Evolutionary conservation across 2,113 vertebrate genomes (phyloP).

Genomic region (Cyanistes caeruleus): DNA sequence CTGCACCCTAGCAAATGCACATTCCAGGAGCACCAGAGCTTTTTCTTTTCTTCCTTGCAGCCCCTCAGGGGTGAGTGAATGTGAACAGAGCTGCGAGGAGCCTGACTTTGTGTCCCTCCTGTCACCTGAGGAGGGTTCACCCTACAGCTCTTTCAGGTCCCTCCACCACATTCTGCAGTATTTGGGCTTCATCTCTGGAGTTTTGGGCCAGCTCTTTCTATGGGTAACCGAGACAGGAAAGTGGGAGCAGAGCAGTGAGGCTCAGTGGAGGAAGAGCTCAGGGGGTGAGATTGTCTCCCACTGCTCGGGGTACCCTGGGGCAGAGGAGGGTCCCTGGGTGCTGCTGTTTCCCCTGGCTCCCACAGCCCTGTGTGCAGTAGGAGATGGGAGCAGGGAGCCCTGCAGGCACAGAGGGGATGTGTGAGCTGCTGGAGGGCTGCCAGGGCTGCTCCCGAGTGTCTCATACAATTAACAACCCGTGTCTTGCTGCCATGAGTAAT

Average conservation of each 20-base stretch:
- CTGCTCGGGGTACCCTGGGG: background rate
- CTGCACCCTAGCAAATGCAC: background rate
- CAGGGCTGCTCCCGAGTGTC: background rate
- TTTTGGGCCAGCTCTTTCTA: background rate
- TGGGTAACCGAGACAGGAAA: background rate
- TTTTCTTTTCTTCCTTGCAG: background rate
- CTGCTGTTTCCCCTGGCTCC: background rate
- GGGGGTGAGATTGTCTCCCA: background rate
- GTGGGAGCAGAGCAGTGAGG: background rate
- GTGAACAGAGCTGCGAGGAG: background rate
- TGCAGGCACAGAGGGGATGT: background rate
- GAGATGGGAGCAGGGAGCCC: background rate
- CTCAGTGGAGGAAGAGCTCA: background rate
- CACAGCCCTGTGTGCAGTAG: accelerated
- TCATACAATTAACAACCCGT: background rate
- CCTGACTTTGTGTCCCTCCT: background rate
- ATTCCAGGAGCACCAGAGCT: background rate
- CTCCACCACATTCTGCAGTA: background rate
- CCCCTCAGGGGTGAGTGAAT: accelerated
- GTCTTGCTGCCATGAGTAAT: background rate
- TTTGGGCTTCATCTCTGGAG: background rate
- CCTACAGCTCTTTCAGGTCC: background rate
- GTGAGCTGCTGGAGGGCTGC: background rate
- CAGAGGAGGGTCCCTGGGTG: background rate
- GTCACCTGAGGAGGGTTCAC: background rate